These are phyloP conservation scores for Solenodon paradoxus DNA, from an alignment of 2,113 vertebrate species.

Conservation along the genomic window DNA sequence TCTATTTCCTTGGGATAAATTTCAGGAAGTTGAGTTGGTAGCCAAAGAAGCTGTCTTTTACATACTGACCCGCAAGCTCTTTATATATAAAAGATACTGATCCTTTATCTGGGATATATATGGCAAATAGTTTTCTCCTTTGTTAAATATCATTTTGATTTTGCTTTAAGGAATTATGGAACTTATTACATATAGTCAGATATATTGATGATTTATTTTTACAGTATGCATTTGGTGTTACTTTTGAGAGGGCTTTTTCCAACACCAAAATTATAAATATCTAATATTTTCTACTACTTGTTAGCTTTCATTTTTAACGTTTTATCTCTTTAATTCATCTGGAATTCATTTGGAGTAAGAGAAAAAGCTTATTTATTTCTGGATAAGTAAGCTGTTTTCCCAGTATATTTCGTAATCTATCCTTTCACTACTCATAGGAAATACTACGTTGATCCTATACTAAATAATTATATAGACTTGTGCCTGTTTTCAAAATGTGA, in stretches of 20 bases:
- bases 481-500: not conserved
- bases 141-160: not conserved
- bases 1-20: not conserved
- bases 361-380: slow-evolving; percentile 10
- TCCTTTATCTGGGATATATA: not conserved
- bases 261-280: not conserved
- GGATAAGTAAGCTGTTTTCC: not conserved
- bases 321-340: slow-evolving; percentile 25
- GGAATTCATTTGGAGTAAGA: not conserved
- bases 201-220: not conserved
- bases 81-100: not conserved
- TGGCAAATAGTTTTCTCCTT: not conserved
- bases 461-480: not conserved
- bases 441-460: not conserved
- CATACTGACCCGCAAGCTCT: not conserved
- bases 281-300: not conserved
- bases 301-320: slow-evolving; percentile 2
- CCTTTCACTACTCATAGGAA: not conserved
- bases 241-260: not conserved
- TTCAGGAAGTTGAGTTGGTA: not conserved
- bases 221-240: not conserved
- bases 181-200: not conserved
- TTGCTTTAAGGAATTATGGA: not conserved
- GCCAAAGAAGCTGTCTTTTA: not conserved
- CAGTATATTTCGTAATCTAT: not conserved